Evolutionary conservation across 2,797 vertebrate species (phyloP).

Genomic region (Vespertilio murinus): DNA sequence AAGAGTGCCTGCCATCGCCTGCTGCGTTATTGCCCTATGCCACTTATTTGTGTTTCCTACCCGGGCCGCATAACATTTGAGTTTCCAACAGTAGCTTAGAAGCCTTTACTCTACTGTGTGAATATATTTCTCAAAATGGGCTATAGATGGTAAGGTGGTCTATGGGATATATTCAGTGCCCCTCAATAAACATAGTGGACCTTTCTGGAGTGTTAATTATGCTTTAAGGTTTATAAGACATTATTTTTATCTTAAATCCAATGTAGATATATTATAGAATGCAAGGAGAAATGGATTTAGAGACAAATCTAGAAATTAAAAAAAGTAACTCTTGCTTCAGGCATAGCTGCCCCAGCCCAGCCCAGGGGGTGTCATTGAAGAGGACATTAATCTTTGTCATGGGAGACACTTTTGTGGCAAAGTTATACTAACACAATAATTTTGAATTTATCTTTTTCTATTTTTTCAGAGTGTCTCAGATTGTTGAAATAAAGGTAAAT

Average conservation of each 20-base stretch:
- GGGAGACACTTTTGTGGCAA: background rate
- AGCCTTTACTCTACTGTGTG: background rate
- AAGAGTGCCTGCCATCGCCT: background rate
- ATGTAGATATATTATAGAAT: background rate
- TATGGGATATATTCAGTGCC: background rate
- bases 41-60: background rate
- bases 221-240: background rate
- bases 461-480: background rate
- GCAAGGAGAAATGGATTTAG: background rate
- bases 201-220: background rate
- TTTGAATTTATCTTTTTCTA: background rate
- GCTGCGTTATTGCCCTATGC: too few relatives aligned
- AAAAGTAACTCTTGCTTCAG: background rate
- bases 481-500: background rate
- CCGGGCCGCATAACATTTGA: background rate
- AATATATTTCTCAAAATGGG: background rate
- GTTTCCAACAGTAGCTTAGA: background rate
- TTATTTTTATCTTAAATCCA: background rate
- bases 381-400: background rate
- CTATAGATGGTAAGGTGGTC: background rate
- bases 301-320: background rate
- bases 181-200: background rate
- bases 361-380: background rate
- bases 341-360: background rate
- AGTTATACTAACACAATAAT: background rate